Evolutionary conservation across 2,797 vertebrate species (phyloP).

Genomic region (Crocidura indochinensis): DNA sequence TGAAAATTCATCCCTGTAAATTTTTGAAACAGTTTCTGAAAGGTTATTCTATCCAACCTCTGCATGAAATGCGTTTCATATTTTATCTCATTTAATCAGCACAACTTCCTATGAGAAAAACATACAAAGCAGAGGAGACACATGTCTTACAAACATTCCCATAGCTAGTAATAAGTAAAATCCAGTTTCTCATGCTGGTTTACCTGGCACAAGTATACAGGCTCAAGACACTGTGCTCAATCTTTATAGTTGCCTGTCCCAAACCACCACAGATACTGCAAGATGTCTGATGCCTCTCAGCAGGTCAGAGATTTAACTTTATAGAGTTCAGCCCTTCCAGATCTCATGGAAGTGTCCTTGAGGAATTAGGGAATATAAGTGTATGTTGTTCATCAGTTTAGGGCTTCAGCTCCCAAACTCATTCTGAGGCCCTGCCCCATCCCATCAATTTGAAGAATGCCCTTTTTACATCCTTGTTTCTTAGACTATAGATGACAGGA

Average conservation of each 20-base stretch:
- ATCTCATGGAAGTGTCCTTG: not conserved
- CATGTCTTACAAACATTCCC: slow-evolving; percentile 18
- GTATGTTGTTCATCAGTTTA: not conserved
- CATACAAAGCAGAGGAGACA: not conserved
- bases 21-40: slow-evolving; percentile 3
- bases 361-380: not conserved
- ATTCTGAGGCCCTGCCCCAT: not conserved
- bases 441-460: slow-evolving; percentile 71
- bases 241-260: not conserved
- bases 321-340: not conserved
- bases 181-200: not conserved
- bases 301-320: not conserved
- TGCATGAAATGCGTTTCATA: not conserved
- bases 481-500: slow-evolving; percentile 80
- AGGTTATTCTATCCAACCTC: not conserved
- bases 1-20: not conserved
- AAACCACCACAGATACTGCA: not conserved
- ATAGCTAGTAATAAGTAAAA: not conserved
- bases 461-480: slow-evolving; percentile 81
- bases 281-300: not conserved
- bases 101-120: slow-evolving; percentile 6
- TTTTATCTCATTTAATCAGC: slow-evolving; percentile 25
- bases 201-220: not conserved
- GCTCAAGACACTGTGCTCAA: not conserved
- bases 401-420: slow-evolving; percentile 1